phyloP scores from a whole-genome alignment of 2,888 invertebrate species.

The Agrochola litura region DNA sequence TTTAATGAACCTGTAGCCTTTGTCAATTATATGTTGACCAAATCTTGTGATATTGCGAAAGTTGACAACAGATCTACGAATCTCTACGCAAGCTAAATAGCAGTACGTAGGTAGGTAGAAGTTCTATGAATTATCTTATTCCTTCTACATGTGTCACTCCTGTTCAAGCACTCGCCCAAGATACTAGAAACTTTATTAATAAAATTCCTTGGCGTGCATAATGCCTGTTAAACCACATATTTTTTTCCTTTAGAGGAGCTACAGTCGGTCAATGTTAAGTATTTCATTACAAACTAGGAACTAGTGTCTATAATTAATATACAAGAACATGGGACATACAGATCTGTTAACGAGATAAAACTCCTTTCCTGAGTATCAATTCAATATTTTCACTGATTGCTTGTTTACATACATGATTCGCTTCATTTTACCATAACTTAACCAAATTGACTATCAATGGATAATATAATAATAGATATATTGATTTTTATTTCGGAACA shows the following conservation, averaged over 20 bases:
- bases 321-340: background rate
- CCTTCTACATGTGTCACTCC: conserved; percentile 12
- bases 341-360: background rate
- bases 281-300: conserved; percentile 20
- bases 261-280: conserved; percentile 15
- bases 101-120: background rate
- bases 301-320: conserved; percentile 8
- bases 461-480: background rate
- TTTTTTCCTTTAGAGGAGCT: conserved; percentile 25
- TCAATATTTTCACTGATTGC: background rate
- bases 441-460: background rate
- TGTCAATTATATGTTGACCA: background rate
- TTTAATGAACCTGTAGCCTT: conserved; percentile 12
- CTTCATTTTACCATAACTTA: background rate
- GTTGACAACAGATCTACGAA: background rate
- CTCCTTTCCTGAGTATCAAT: background rate
- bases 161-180: conserved; percentile 28
- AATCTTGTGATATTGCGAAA: conserved; percentile 14
- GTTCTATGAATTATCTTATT: background rate
- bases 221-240: conserved; percentile 26
- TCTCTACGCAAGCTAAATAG: background rate
- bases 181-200: conserved; percentile 35
- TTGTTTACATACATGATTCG: background rate
- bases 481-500: too few species aligned
- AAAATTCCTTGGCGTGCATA: conserved; percentile 28